Evolutionary conservation across 2,113 vertebrate genomes (phyloP).

Genomic region (Echinops telfairi): DNA sequence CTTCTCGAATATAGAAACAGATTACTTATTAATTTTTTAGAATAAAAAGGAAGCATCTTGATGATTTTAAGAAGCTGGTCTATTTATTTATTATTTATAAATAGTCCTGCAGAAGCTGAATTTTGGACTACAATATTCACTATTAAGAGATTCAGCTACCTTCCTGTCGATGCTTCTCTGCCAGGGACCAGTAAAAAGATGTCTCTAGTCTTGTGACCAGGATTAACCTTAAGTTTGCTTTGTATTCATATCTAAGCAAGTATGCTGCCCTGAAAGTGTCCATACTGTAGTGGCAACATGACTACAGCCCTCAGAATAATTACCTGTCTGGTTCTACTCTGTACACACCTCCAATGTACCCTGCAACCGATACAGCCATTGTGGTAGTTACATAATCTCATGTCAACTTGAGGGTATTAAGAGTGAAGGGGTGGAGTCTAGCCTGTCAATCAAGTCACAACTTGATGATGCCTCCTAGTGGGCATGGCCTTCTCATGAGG

Average conservation of each 20-base stretch:
- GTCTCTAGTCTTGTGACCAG: not conserved
- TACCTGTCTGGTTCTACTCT: not conserved
- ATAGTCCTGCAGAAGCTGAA: slow-evolving; percentile 48
- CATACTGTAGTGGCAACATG: not conserved
- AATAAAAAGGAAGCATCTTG: slow-evolving; percentile 22
- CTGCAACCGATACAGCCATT: too few species aligned
- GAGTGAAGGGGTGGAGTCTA: too few species aligned
- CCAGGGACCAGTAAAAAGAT: not conserved
- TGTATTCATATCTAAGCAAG: not conserved
- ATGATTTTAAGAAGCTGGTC: not conserved
- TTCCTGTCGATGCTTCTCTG: not conserved
- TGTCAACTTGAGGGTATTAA: too few species aligned
- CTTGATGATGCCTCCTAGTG: too few species aligned
- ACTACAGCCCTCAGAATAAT: not conserved
- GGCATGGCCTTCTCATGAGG: too few species aligned
- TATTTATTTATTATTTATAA: slow-evolving; percentile 63
- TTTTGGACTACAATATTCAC: not conserved
- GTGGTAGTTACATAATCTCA: too few species aligned
- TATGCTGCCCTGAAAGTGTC: not conserved
- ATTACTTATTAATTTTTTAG: slow-evolving; percentile 49
- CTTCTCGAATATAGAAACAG: slow-evolving; percentile 64
- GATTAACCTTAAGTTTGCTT: not conserved
- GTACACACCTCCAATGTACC: too few species aligned
- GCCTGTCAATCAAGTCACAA: too few species aligned
- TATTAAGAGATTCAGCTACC: not conserved